Base-by-base conservation (phyloP, 1,140 invertebrate species). In the Oscheius sp. region DNA sequence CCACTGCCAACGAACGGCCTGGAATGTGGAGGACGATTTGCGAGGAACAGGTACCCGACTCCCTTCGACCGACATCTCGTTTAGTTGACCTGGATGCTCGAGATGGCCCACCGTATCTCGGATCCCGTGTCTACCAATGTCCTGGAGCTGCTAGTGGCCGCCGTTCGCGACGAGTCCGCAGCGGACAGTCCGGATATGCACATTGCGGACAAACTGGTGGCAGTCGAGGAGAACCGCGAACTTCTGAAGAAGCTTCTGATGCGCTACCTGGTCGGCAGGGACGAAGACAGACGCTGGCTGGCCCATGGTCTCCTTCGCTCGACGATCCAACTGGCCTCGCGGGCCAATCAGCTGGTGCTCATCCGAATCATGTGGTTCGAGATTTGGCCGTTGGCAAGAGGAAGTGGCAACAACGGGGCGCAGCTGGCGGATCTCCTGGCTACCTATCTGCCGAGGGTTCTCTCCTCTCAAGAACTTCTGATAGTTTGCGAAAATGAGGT, bases 351-450 rank as follows among this genome's bases (percentile, higher is more conserved):
- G 87, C 92, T n/a, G 90, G 92, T 3, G 89, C 94, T 78, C 93
- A 91, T 81, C 92, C 92, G 74, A 86, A 94, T 82, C 79, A 59
- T 32, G 2, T 86, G 97, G 77, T 96, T 94, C 94, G 89, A 89
- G 46, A 85, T 97, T 34, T 97, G 95, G 94, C 92, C 92, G 1
- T 87, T 92, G 49, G 87, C 97, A 35, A 92, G 93, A 0, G 89
- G 90, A 62, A 96, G 94, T 84, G 95, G 95, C 1, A 88, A 92
- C 0, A 93, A 96, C 85, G 93, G 94, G 1, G 91, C 92, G 0
- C 95, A 97, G 85, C 97, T 97, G 87, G 94, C 97, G 0, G 95
- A 98, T 85, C 87, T 98, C 0, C 88, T 97, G 0, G 95, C 94
- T 0, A 96, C 93, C 85, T 93, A 95, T 23, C 23, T 55, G 49